Evolutionary conservation across 2,888 invertebrate species (phyloP), one percentile per base, ranked within the genome.

Genomic region (Noctua janthe): DNA sequence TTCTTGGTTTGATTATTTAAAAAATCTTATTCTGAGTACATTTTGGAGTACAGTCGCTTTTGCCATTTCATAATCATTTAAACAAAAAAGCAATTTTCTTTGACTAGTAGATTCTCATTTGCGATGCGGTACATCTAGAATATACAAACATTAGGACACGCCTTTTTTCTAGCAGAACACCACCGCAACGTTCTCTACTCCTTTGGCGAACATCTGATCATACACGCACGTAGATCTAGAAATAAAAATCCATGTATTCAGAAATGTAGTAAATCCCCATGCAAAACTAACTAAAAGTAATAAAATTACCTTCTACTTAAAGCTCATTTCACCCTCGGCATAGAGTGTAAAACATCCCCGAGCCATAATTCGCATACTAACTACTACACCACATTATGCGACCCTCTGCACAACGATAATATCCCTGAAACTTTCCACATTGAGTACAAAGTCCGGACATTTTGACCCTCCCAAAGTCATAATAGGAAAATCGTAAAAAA

Each of bases 401-500:
- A 43, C 80, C 80, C 72, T 72, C 76, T 56, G 71, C 71, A 56
- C 74, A 64, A 59, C 69, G 66, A 78, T 85, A 87, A 82, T 66
- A 29, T 67, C n/a, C 35, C 56, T 8, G 8, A 81, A 89, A 89
- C 85, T 89, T 89, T 85, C 47, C 67, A 86, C 82, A 88, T 86
- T 71, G 74, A 70, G 13, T 70, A 73, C 67, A 56, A 82, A 83
- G 72, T 78, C 77, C 74, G 35, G 39, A 69, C 72, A 87, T 76
- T 83, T 74, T 75, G 83, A 82, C 89, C 85, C 88, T 83, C 80
- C 84, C 67, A 59, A 80, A 82, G 69, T 85, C 84, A 81, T 86
- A 80, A 85, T 82, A 86, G 75, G 83, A 83, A 84, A 83, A 88
- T 80, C 84, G 78, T 88, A 87, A 85, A 84, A 87, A 86, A 76